phyloP scores from a whole-genome alignment of 2,888 invertebrate genomes.

The Rhamnusium bicolor region DNA sequence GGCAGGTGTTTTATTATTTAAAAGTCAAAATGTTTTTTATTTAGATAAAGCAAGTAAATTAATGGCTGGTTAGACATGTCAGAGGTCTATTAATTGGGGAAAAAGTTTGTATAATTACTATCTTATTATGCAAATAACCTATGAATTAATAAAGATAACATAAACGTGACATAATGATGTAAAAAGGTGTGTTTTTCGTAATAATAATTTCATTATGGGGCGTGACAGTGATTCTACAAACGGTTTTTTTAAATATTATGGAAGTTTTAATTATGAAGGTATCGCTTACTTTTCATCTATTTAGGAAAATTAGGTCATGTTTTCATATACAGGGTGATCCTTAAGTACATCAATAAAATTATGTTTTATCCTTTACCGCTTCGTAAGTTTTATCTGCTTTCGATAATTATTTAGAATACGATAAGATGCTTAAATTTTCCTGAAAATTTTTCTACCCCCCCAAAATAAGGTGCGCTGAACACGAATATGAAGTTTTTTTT shows the following conservation, averaged over 20 bases:
- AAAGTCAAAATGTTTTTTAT: slow-evolving; percentile 19
- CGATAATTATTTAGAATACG: too few relatives aligned
- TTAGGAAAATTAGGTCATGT: too few relatives aligned
- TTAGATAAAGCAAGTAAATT: not conserved
- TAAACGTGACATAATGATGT: not conserved
- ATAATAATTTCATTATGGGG: not conserved
- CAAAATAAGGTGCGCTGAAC: too few relatives aligned
- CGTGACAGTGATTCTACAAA: not conserved
- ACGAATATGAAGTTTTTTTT: too few relatives aligned
- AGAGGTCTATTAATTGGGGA: not conserved
- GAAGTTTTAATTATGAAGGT: not conserved
- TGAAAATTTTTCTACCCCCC: too few relatives aligned
- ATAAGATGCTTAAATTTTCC: too few relatives aligned
- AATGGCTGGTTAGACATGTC: not conserved
- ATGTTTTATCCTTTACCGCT: too few relatives aligned
- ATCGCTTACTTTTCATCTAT: not conserved
- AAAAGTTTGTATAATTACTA: not conserved
- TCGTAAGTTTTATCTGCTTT: too few relatives aligned
- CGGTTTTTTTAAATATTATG: not conserved
- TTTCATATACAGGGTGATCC: too few relatives aligned
- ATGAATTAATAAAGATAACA: slow-evolving; percentile 4
- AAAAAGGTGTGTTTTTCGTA: not conserved
- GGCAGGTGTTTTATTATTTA: slow-evolving; percentile 17
- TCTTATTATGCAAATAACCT: slow-evolving; percentile 11
- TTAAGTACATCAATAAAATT: too few relatives aligned